phyloP scores from a whole-genome alignment of 2,888 invertebrate genomes.

The Lobophora halterata region DNA sequence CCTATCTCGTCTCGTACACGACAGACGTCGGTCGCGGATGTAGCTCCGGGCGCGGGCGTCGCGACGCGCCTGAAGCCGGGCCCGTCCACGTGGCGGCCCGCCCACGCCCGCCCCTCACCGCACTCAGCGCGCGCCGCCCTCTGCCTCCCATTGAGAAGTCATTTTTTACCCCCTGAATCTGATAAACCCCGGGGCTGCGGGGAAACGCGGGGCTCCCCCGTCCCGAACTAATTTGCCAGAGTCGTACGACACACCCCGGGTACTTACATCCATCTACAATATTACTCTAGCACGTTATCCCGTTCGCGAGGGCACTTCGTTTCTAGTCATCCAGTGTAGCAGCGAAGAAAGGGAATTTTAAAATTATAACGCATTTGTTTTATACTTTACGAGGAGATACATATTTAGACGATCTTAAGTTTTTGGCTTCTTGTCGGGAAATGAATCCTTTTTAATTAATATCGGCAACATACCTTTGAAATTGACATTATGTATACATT shows the following conservation, averaged over 20 bases:
- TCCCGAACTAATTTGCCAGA: slow-evolving; percentile 80
- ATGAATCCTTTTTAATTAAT: no score
- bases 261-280: slow-evolving; percentile 80
- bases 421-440: no score
- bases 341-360: slow-evolving; percentile 58
- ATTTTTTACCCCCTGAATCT: slow-evolving; percentile 79
- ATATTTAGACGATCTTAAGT: no score
- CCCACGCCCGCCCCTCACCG: slow-evolving; percentile 69
- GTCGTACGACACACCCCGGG: slow-evolving; percentile 79
- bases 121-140: slow-evolving; percentile 56
- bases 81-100: slow-evolving; percentile 71
- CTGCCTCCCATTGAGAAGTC: slow-evolving; percentile 78
- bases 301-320: slow-evolving; percentile 73
- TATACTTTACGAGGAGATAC: no score
- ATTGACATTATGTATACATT: no score
- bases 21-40: slow-evolving; percentile 31
- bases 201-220: slow-evolving; percentile 67
- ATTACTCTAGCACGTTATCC: slow-evolving; percentile 79
- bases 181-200: slow-evolving; percentile 70
- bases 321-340: slow-evolving; percentile 64
- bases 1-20: slow-evolving; percentile 35
- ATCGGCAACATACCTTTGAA: no score
- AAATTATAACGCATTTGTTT: slow-evolving; percentile 47
- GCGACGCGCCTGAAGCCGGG: slow-evolving; percentile 39
- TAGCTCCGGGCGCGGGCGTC: slow-evolving; percentile 40